Evolutionary conservation across 2,113 vertebrate species (phyloP), one percentile per base, ranked within the genome.

Genomic region (Semicossyphus pulcher): DNA sequence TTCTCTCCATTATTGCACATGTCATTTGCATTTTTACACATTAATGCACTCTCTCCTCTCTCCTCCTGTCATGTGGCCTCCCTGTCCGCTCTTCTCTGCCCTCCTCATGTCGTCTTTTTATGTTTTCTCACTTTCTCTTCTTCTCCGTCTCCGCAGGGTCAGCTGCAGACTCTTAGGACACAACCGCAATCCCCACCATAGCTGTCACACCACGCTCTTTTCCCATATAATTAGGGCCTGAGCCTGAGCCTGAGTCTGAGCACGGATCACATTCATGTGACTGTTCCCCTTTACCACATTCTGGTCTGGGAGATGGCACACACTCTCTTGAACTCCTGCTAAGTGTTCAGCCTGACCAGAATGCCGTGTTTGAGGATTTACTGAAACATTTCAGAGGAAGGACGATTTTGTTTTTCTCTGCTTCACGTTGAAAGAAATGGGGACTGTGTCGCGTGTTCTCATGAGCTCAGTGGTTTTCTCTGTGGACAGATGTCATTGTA

Each of bases 161-260:
- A 91, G 81, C 72, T 86, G 76, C 71, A 86, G 75, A 84, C 83
- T 88, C 80, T 86, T 84, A 87, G 80, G 87, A 91, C 86, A 89
- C 51, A 83, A 88, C 90, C 86, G 16, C 87, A 92, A 81, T 85
- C 79, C 77, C 77, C 73, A 64, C 89, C 89, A 86, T 87, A 78
- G 86, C 87, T 91, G 90, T 92, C 91, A 91, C 86, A 89, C 91
- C 84, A 83, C 90, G 88, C 89, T 86, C 83, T 87, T 86, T 88
- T 88, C 89, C 88, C 86, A 88, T 93, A 86, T 92, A 93, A 94
- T 93, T 92, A 92, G 79, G 79, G 87, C 77, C 83, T 80, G 74
- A 91, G 83, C 81, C 88, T 88, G 85, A 90, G 84, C 91, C 69
- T 83, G 85, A 90, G 84, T 90, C 69, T 83, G 81, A 91, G 89